A percentile compares a stretch with the other conserved stretches of the same genome.
phyloP scores from a whole-genome alignment of 2,888 invertebrate genomes.

The Calameuta filiformis region DNA sequence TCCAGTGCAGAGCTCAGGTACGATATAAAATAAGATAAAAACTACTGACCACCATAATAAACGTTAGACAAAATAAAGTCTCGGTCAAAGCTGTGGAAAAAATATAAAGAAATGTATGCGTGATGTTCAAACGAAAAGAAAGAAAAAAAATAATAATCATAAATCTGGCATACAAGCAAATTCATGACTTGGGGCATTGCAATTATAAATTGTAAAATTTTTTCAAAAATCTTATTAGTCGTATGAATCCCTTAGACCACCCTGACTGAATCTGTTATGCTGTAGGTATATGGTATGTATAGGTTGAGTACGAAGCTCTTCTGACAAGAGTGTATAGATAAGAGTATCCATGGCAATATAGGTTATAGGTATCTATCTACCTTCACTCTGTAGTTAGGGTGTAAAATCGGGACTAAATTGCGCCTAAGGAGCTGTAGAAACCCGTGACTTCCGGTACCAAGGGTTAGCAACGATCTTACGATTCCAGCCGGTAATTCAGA shows the following conservation, averaged over 20 bases:
- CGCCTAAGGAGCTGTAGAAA: constrained; percentile 28
- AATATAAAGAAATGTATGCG: background rate
- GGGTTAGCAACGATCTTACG: background rate
- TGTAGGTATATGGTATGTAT: background rate
- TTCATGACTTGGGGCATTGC: background rate
- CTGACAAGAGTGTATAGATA: background rate
- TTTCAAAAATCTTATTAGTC: background rate
- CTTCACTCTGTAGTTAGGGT: background rate
- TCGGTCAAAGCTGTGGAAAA: background rate
- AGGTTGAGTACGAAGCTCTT: background rate
- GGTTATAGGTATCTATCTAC: background rate
- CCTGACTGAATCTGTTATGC: background rate
- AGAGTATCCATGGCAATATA: background rate
- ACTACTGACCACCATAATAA: background rate
- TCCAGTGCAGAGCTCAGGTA: background rate
- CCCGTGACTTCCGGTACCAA: constrained; percentile 32
- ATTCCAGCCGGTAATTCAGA: background rate
- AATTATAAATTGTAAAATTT: background rate
- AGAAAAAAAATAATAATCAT: background rate
- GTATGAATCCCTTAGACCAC: background rate
- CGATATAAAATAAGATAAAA: background rate
- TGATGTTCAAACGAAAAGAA: background rate
- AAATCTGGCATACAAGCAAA: background rate
- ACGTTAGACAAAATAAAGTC: background rate
- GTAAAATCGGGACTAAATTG: constrained; percentile 25